Conservation (phyloP, 2,113 vertebrate species). For the Cryptotis parvus region DNA sequence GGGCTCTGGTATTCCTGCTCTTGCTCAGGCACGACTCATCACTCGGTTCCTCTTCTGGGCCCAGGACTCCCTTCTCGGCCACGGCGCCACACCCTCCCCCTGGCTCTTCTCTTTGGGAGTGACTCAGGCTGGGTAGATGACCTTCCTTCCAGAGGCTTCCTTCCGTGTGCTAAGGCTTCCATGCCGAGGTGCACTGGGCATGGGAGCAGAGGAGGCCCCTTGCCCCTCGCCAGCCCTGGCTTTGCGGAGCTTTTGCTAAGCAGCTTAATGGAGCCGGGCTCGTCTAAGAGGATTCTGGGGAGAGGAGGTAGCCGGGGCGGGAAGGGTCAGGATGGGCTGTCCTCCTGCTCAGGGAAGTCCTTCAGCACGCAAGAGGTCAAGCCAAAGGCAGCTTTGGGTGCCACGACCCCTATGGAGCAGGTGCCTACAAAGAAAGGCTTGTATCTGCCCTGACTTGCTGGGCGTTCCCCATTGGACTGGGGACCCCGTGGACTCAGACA, state of each 20-base stretch:
- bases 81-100: not conserved
- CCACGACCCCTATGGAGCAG: not conserved
- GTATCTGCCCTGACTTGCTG: not conserved
- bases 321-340: not conserved
- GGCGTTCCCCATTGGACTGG: not conserved
- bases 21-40: not conserved
- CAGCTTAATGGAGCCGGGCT: constrained; percentile 72
- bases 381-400: not conserved
- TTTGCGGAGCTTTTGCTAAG: constrained; percentile 79
- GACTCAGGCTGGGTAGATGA: not conserved
- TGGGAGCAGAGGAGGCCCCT: constrained; percentile 13
- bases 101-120: not conserved
- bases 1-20: not conserved
- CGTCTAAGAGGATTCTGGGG: constrained; percentile 65
- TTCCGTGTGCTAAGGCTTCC: constrained; percentile 49
- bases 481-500: not conserved
- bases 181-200: constrained; percentile 44
- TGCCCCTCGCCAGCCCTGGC: constrained; percentile 29
- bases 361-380: not conserved
- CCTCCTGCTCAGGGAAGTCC: not conserved
- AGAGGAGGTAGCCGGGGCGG: not conserved
- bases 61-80: not conserved
- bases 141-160: not conserved
- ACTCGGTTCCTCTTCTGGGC: constrained; percentile 41
- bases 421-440: not conserved